Evolutionary conservation across 1,140 invertebrate species (phyloP).

Genomic region (Agrypnia vestita): DNA sequence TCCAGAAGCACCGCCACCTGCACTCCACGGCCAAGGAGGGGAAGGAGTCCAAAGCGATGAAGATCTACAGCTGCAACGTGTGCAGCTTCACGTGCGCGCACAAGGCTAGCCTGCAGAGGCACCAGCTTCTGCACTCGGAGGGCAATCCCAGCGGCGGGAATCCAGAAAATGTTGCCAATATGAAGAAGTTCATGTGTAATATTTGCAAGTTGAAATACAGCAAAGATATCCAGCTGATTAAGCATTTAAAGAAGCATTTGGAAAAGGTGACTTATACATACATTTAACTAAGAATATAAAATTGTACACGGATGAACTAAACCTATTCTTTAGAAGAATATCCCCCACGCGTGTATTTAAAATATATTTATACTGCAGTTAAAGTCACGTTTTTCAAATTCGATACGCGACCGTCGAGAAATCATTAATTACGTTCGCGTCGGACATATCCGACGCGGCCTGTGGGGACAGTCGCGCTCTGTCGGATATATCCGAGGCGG

Average conservation of each 20-base stretch:
- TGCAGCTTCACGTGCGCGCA: constrained; percentile 27
- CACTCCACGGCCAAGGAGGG: constrained; percentile 7
- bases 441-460: too few relatives aligned
- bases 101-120: constrained; percentile 14
- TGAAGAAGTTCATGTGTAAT: constrained; percentile 23
- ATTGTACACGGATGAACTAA: too few relatives aligned
- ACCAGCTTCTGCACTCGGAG: constrained; percentile 27
- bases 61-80: constrained; percentile 5
- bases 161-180: background rate
- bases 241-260: constrained; percentile 25
- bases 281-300: too few relatives aligned
- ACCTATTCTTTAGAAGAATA: too few relatives aligned
- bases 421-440: too few relatives aligned
- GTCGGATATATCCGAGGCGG: too few relatives aligned
- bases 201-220: constrained; percentile 31
- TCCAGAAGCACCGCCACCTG: background rate
- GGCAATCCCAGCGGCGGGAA: constrained; percentile 4
- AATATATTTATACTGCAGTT: too few relatives aligned
- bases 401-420: too few relatives aligned
- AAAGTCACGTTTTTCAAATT: too few relatives aligned
- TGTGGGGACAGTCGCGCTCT: too few relatives aligned
- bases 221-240: constrained; percentile 13
- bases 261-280: constrained; percentile 36
- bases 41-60: constrained; percentile 14
- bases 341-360: too few relatives aligned